Evolutionary conservation across 2,888 invertebrate genomes (phyloP).

Genomic region (Allacma fusca): DNA sequence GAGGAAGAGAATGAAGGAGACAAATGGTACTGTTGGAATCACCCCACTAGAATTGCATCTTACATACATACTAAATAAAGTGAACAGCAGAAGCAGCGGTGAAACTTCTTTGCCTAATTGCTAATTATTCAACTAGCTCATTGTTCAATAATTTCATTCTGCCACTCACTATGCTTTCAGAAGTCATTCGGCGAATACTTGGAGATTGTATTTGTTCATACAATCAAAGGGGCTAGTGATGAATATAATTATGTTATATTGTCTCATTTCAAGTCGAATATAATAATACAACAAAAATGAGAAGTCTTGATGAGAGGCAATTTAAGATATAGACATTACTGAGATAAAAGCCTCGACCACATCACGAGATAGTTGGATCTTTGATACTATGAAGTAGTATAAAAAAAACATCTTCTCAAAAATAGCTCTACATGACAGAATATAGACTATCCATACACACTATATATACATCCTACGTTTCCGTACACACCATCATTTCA

Average conservation of each 20-base stretch:
- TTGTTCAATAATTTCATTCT: constrained; percentile 7
- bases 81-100: background rate
- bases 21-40: too few relatives aligned
- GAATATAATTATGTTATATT: constrained; percentile 8
- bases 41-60: too few relatives aligned
- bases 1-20: background rate
- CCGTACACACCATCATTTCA: background rate
- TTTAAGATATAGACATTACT: constrained; percentile 7
- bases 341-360: constrained; percentile 14
- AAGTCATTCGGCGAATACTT: background rate
- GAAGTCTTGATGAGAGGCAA: constrained; percentile 21
- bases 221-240: background rate
- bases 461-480: too few relatives aligned
- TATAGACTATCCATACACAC: too few relatives aligned
- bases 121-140: constrained; percentile 3
- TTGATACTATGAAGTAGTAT: background rate
- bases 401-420: background rate
- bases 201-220: background rate
- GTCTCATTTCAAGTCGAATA: constrained; percentile 12
- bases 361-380: background rate
- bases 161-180: background rate
- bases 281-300: constrained; percentile 7
- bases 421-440: too few relatives aligned
- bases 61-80: background rate
- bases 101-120: constrained; percentile 7